These are phyloP conservation scores for Semnornis frantzii DNA, from an alignment of 2,113 vertebrate species.

Conservation along the genomic window DNA sequence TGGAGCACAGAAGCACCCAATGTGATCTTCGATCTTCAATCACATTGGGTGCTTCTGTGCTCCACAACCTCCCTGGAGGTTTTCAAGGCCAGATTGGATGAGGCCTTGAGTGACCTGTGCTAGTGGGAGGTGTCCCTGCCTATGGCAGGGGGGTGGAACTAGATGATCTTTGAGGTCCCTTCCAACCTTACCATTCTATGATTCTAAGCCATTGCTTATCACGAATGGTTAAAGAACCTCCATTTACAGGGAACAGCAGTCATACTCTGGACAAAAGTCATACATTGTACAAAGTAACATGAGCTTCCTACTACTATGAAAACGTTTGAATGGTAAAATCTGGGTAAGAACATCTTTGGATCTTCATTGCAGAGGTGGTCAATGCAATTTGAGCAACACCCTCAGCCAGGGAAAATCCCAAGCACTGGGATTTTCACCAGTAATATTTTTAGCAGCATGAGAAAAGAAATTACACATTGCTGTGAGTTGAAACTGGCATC, in stretches of 20 bases:
- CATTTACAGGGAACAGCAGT: too few relatives aligned
- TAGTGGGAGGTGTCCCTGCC: too few relatives aligned
- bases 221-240: background rate
- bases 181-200: too few relatives aligned
- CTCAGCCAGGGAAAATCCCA: background rate
- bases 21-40: too few relatives aligned
- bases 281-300: background rate
- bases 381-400: background rate
- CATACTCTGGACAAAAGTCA: background rate
- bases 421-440: background rate
- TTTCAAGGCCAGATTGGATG: too few relatives aligned
- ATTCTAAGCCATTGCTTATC: background rate
- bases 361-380: background rate
- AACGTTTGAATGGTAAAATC: background rate
- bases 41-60: too few relatives aligned
- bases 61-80: too few relatives aligned
- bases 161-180: too few relatives aligned
- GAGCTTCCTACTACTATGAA: background rate
- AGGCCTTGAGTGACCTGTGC: too few relatives aligned
- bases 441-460: background rate
- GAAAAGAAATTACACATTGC: background rate
- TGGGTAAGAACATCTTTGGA: background rate
- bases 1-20: too few relatives aligned
- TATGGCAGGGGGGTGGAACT: too few relatives aligned
- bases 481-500: background rate